Evolutionary conservation across 2,888 invertebrate genomes (phyloP), one percentile per base, ranked within the genome.

Genomic region (Athalia rosae): DNA sequence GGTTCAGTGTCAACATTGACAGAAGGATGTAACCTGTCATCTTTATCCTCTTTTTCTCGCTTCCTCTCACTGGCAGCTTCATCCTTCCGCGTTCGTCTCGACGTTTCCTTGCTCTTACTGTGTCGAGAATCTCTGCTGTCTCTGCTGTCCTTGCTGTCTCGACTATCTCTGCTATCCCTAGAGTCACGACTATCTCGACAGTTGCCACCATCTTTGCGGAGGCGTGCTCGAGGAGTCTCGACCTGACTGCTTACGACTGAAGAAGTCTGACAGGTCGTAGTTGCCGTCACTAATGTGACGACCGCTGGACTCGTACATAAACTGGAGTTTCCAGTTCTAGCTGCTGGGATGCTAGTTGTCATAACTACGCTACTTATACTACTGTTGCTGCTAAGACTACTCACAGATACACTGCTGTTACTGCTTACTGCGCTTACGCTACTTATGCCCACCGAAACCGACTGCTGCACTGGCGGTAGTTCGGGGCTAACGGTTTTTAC

Each of bases 71-170:
- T 67, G 4, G 82, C 85, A 47, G 74, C 78, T 41, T 88, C 89
- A 13, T 86, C 89, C 62, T 89, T 89, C n/a, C 87, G 85, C 77
- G 85, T 83, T 80, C 87, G 86, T 77, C 85, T 83, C 76, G 64
- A 82, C 80, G 85, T 82, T 77, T 90, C 85, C 80, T 88, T 90
- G 80, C 86, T 85, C 80, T 86, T 90, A 79, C 87, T 89, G 79
- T 84, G 87, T 80, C 88, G 89, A 6, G 84, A 82, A 9, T 90
- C 88, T 80, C 89, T 89, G 58, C 88, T 84, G 76, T 87, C 87
- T 84, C 85, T 81, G 3, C 87, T 88, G 48, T 82, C 80, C 53
- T 85, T 87, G 76, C 79, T 78, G 61, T 85, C 84, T 73, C 88
- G 84, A 80, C 83, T 86, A 11, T 88, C 88, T 48, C 84, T 85